Evolutionary conservation across 2,113 vertebrate genomes (phyloP).

Genomic region (Urocitellus parryii): DNA sequence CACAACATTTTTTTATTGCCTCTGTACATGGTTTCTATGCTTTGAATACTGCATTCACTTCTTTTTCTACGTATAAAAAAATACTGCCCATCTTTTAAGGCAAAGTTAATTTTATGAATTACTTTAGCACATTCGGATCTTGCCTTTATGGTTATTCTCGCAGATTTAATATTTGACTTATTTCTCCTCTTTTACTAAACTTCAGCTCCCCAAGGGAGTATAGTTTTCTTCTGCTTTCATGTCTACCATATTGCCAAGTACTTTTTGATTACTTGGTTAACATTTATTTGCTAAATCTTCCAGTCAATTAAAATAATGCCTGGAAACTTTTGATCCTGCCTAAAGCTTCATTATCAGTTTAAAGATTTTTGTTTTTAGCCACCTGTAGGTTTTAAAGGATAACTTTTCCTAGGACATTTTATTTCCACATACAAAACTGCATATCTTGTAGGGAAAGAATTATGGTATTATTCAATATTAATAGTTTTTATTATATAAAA

Average conservation of each 20-base stretch:
- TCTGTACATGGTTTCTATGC: background rate
- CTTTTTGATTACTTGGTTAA: background rate
- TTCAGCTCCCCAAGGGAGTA: background rate
- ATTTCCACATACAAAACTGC: constrained; percentile 17
- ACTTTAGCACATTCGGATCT: background rate
- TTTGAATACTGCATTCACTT: background rate
- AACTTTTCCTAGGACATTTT: background rate
- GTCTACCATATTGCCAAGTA: background rate
- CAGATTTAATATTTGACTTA: background rate
- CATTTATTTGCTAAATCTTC: background rate
- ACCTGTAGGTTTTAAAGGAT: background rate
- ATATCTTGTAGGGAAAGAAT: background rate
- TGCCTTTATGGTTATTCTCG: background rate
- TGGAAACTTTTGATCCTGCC: background rate
- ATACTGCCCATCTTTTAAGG: background rate
- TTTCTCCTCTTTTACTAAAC: background rate
- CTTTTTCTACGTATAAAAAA: background rate
- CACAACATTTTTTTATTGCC: background rate
- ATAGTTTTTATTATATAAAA: constrained; percentile 8
- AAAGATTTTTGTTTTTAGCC: background rate
- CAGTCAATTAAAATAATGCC: background rate
- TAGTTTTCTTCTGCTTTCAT: constrained; percentile 14
- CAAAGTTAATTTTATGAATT: background rate
- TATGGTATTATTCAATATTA: background rate
- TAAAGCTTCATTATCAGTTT: background rate